Evolutionary conservation across 2,888 invertebrate genomes (phyloP).

Genomic region (Muscina levida): DNA sequence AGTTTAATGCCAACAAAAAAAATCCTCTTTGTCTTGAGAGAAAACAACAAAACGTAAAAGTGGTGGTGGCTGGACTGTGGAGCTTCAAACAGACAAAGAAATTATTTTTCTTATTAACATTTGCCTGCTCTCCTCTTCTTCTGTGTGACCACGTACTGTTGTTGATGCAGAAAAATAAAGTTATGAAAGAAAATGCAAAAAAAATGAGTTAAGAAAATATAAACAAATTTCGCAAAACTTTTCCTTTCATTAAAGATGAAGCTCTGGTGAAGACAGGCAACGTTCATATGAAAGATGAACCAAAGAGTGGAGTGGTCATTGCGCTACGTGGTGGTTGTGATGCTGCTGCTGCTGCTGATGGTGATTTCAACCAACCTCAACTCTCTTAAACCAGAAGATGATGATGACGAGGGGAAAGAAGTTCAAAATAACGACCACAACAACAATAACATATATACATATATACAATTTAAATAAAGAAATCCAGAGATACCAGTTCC

Average conservation of each 20-base stretch:
- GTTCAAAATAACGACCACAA: too few species aligned
- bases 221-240: slow-evolving; percentile 5
- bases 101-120: background rate
- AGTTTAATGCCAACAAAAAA: slow-evolving; percentile 1
- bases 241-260: slow-evolving; percentile 3
- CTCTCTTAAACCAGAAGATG: slow-evolving; percentile 14
- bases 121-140: background rate
- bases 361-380: background rate
- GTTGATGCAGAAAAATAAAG: too few species aligned
- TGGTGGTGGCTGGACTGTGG: slow-evolving; percentile 3
- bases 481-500: slow-evolving; percentile 59
- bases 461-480: slow-evolving; percentile 45
- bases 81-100: background rate
- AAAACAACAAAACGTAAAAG: background rate
- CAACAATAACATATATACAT: slow-evolving; percentile 9
- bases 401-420: too few species aligned
- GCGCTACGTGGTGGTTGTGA: background rate
- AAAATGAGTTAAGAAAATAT: background rate
- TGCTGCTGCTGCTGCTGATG: background rate
- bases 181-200: background rate
- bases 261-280: slow-evolving; percentile 2
- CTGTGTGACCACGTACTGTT: too few species aligned
- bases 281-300: slow-evolving; percentile 22
- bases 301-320: background rate
- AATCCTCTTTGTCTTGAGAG: background rate